A percentile compares a stretch with the other conserved stretches of the same genome.
phyloP scores from a whole-genome alignment of 2,113 vertebrate species.

The Fulica atra region DNA sequence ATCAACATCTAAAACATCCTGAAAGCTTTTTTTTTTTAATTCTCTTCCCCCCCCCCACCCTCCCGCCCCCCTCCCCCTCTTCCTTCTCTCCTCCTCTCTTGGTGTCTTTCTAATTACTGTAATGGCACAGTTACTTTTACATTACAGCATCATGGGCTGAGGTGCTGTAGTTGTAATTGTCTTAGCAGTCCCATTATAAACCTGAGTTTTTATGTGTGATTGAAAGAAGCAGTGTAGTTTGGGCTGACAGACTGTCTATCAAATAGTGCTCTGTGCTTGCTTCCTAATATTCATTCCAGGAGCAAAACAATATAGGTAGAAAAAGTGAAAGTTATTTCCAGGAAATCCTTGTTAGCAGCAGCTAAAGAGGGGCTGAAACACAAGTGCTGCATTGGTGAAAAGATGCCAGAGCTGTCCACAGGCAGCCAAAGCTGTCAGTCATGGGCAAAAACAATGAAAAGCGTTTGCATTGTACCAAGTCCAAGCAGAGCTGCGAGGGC shows the following conservation, averaged over 20 bases:
- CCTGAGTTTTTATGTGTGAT: neutral
- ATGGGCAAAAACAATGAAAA: rapidly evolving
- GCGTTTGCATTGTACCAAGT: rapidly evolving
- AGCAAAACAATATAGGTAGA: neutral
- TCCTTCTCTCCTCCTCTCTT: neutral
- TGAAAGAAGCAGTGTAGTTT: neutral
- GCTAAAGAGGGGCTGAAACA: neutral
- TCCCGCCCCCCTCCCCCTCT: too few relatives aligned
- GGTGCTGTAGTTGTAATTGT: neutral
- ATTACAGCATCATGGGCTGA: neutral
- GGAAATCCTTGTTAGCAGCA: neutral
- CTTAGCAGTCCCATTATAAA: neutral
- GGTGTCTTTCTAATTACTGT: constrained; percentile 25
- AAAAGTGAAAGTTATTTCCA: neutral
- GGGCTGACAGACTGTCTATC: neutral
- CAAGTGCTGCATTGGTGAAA: neutral
- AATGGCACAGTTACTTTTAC: neutral
- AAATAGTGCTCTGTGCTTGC: neutral
- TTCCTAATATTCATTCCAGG: neutral
- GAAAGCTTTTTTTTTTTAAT: neutral
- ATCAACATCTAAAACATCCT: constrained; percentile 11
- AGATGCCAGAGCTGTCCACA: neutral
- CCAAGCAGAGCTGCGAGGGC: neutral
- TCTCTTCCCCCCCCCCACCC: neutral
- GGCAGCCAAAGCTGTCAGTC: neutral